Evolutionary conservation across 1,140 invertebrate species (phyloP).

Genomic region (Drosophila repleta): DNA sequence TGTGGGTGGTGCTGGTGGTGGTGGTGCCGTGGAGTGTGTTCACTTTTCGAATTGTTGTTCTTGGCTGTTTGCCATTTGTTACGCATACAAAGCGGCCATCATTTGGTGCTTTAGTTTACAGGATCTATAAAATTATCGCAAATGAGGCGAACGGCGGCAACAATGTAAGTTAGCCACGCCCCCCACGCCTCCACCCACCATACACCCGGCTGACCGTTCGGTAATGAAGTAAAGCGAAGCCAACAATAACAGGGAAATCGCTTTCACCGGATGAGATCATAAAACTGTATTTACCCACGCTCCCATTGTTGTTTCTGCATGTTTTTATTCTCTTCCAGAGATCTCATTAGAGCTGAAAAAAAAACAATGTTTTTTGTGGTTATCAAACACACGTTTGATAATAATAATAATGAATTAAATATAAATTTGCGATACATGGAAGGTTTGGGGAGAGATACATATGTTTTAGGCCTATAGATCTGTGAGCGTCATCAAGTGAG

Average conservation of each 20-base stretch:
- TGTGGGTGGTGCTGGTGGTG: background rate
- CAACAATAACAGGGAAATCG: slow-evolving; percentile 23
- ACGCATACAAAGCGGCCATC: slow-evolving; percentile 46
- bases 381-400: too few species aligned
- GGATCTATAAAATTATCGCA: slow-evolving; percentile 74
- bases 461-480: too few species aligned
- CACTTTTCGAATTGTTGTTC: slow-evolving; percentile 29
- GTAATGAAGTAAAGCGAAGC: slow-evolving; percentile 30
- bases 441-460: too few species aligned
- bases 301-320: background rate
- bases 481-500: too few species aligned
- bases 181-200: background rate
- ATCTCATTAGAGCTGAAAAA: slow-evolving; percentile 19
- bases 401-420: too few species aligned
- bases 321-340: slow-evolving; percentile 18
- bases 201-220: slow-evolving; percentile 8
- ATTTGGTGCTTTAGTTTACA: slow-evolving; percentile 64
- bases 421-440: too few species aligned
- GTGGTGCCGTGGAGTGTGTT: background rate
- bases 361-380: slow-evolving; percentile 17
- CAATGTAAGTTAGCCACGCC: slow-evolving; percentile 44
- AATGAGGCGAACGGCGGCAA: slow-evolving; percentile 59
- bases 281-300: slow-evolving; percentile 5
- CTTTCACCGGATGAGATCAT: slow-evolving; percentile 19
- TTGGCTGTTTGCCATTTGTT: slow-evolving; percentile 37